Base-by-base conservation (phyloP, 2,797 vertebrate genomes). In the Dallia pectoralis region DNA sequence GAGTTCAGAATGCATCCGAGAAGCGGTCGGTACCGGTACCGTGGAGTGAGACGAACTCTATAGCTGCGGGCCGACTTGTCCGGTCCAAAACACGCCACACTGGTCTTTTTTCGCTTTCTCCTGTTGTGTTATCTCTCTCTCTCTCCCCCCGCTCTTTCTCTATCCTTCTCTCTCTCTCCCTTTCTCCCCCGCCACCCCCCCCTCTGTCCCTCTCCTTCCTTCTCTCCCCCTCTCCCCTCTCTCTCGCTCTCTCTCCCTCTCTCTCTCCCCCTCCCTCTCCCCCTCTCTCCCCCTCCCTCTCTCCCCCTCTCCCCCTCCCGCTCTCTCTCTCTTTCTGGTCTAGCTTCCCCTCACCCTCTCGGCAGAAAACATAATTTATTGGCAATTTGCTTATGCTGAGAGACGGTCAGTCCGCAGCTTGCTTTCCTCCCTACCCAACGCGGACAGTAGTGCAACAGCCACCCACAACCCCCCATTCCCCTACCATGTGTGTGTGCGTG, bases 311-410 rank as follows among this genome's bases (percentile, higher is more conserved):
- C 51, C 9, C 51, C 9, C 51, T 0, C 49, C 9, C 51, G 19
- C 7, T 53, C 16, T 22, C 2, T 22, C 51, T 53, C 51, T 49
- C 48, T 53, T 19, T 53, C 51, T 22, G 51, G 51, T 53, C n/a
- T 53, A 53, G 51, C 51, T 53, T 53, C 51, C 51, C 51, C 51
- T 53, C 79, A 75, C 65, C 72, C 82, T 73, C 75, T 77, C 79
- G 36, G 68, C 66, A 69, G 73, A 72, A 71, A 84, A 76, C 51
- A 79, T 83, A 82, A 81, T 79, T 85, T 85, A 83, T 77, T 80
- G 79, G 69, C 79, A 81, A 81, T 81, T 81, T 81, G 81, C 73
- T 82, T 80, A 79, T 80, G 77, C 82, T 73, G 74, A 70, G 51
- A 53, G 16, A 53, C 51, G 19, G 8, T 22, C 51, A 53, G 51